phyloP scores from a whole-genome alignment of 2,888 invertebrate species.

The Phalera bucephala region DNA sequence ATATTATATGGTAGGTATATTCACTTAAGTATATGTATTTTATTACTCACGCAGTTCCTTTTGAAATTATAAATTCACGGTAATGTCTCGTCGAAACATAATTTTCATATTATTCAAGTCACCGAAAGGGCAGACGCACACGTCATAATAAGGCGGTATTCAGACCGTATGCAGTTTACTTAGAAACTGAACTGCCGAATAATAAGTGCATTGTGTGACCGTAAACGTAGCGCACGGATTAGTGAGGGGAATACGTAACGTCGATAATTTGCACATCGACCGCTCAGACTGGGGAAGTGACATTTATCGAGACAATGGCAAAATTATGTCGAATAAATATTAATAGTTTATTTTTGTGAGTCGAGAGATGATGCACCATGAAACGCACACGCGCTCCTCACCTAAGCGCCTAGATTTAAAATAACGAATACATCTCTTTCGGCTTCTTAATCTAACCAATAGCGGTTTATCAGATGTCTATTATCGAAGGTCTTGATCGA shows the following conservation, averaged over 20 bases:
- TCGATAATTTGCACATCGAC: slow-evolving; percentile 62
- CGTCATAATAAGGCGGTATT: slow-evolving; percentile 64
- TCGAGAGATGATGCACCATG: too few relatives aligned
- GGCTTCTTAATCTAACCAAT: slow-evolving; percentile 62
- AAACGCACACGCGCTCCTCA: neutral
- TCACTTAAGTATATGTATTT: too few relatives aligned
- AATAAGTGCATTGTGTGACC: slow-evolving; percentile 81
- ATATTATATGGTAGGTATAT: too few relatives aligned
- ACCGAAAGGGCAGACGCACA: slow-evolving; percentile 70
- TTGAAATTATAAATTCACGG: too few relatives aligned
- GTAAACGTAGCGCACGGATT: slow-evolving; percentile 72
- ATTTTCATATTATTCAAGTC: slow-evolving; percentile 47
- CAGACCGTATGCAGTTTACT: slow-evolving; percentile 77
- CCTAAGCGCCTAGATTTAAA: neutral
- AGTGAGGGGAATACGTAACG: slow-evolving; percentile 77
- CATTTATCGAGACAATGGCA: slow-evolving; percentile 8
- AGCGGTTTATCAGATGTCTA: slow-evolving; percentile 57
- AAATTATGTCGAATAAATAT: neutral
- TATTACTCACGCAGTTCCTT: too few relatives aligned
- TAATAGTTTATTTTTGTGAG: neutral
- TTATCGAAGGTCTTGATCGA: slow-evolving; percentile 71
- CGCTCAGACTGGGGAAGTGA: slow-evolving; percentile 26
- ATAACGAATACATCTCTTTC: slow-evolving; percentile 32
- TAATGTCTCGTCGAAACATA: slow-evolving; percentile 26
- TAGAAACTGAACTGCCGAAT: slow-evolving; percentile 79